A percentile compares a stretch with the other conserved stretches of the same genome.
phyloP scores from a whole-genome alignment of 1,140 invertebrate genomes.

The Apis cerana region DNA sequence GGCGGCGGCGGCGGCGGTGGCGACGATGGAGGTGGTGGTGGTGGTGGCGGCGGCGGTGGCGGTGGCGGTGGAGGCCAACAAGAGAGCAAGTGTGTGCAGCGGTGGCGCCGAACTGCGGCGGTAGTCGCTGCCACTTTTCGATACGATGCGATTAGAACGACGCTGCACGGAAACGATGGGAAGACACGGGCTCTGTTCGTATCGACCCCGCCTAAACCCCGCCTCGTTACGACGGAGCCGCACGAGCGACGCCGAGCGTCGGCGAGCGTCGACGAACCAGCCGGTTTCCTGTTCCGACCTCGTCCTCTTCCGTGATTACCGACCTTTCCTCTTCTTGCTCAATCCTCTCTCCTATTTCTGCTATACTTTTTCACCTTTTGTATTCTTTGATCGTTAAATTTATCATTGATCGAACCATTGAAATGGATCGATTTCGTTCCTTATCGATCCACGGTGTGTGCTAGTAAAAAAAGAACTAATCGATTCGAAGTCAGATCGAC shows the following conservation, averaged over 20 bases:
- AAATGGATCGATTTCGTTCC: conserved; percentile 3
- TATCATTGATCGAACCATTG: neutral
- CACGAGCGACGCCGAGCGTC: conserved; percentile 64
- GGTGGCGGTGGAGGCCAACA: neutral
- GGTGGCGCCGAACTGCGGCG: conserved; percentile 50
- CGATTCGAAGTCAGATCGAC: neutral
- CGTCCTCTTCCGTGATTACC: conserved; percentile 34
- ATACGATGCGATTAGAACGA: conserved; percentile 67
- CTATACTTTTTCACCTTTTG: neutral
- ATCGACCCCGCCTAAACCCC: conserved; percentile 80
- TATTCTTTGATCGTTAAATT: neutral
- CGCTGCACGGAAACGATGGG: conserved; percentile 68
- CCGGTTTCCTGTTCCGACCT: conserved; percentile 34
- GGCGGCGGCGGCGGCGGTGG: neutral
- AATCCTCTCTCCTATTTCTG: neutral
- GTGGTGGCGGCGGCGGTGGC: too few relatives aligned
- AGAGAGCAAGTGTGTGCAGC: conserved; percentile 26
- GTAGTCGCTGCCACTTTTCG: conserved; percentile 56
- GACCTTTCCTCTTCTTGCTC: conserved; percentile 24
- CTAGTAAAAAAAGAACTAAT: neutral
- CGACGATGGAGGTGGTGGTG: neutral
- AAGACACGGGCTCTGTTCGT: conserved; percentile 68
- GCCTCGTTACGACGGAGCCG: conserved; percentile 69
- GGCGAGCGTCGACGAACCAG: conserved; percentile 52
- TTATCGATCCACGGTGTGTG: neutral